Evolutionary conservation across 2,113 vertebrate species (phyloP).

Genomic region (Trichomycterus rosablanca): DNA sequence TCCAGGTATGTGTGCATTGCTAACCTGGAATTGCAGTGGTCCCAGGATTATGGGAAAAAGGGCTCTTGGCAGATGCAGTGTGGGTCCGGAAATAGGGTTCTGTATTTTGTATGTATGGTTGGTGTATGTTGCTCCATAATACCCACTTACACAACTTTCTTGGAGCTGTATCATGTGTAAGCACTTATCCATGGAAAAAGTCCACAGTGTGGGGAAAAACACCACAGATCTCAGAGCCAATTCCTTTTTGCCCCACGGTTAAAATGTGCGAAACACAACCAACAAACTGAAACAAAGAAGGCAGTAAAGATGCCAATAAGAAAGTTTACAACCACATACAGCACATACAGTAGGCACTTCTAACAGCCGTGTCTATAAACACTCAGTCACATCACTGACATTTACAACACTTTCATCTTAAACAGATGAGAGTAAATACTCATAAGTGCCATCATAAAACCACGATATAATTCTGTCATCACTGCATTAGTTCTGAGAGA

Average conservation of each 20-base stretch:
- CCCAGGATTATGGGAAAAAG: no score
- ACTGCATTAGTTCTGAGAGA: conserved; percentile 20
- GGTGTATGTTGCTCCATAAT: no score
- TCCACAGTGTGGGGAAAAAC: background rate
- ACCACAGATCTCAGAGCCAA: background rate
- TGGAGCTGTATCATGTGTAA: no score
- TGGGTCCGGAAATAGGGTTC: no score
- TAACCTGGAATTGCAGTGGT: no score
- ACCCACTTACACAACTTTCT: no score
- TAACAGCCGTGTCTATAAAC: conserved; percentile 37
- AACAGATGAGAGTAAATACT: conserved; percentile 38
- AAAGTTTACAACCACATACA: conserved; percentile 27
- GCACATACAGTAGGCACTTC: conserved; percentile 4
- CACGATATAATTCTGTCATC: conserved; percentile 33
- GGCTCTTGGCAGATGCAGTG: no score
- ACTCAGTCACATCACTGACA: conserved; percentile 10
- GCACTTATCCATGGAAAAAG: no score
- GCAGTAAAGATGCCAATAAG: conserved; percentile 27
- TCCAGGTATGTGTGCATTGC: no score
- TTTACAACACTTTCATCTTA: conserved; percentile 39
- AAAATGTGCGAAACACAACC: conserved; percentile 2
- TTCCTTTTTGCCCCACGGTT: background rate
- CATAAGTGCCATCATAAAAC: conserved; percentile 39
- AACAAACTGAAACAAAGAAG: conserved; percentile 15
- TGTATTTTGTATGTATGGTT: no score